Evolutionary conservation across 2,888 invertebrate species (phyloP), one percentile per base, ranked within the genome.

Genomic region (Perizoma flavofasciatum): DNA sequence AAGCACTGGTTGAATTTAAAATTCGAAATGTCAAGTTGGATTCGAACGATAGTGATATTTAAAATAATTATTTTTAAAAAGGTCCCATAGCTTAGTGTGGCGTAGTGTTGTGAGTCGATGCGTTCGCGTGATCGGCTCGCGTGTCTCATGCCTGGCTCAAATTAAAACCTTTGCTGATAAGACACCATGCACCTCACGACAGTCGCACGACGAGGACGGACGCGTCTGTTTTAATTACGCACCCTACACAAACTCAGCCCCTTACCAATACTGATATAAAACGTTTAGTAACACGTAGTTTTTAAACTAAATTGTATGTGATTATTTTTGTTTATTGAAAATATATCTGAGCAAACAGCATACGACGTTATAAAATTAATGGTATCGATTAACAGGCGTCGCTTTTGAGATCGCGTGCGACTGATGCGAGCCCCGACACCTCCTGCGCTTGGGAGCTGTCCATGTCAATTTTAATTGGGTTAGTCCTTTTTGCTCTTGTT

Each of bases 401-500:
- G 80, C 70, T 75, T 64, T 70, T 55, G 77, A 86, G 89, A 91
- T 90, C 85, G 90, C 90, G 90, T 90, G 90, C 88, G 81, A 79
- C 78, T 85, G 89, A 88, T 88, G 82, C 76, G 74, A 73, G 72
- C 66, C 59, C 71, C 74, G 83, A 85, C 88, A 85, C 86, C 81
- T 83, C 81, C 81, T 58, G 67, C 45, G 64, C 61, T 59, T 82
- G 86, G 86, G 79, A 85, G 85, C 86, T 80, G 85, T 79, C 82
- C 79, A 83, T 91, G 91, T 90, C 88, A 89, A 84, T 83, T 90
- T 90, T 92, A 91, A 91, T 91, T 91, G 91, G 91, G 83, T 84
- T 83, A 83, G 81, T 75, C 79, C 78, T 84, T 73, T 37, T 85
- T 87, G 79, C 79, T 85, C 81, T 81, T 83, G 73, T 83, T 81